phyloP scores from a whole-genome alignment of 2,797 vertebrate genomes.

The Lacerta agilis region DNA sequence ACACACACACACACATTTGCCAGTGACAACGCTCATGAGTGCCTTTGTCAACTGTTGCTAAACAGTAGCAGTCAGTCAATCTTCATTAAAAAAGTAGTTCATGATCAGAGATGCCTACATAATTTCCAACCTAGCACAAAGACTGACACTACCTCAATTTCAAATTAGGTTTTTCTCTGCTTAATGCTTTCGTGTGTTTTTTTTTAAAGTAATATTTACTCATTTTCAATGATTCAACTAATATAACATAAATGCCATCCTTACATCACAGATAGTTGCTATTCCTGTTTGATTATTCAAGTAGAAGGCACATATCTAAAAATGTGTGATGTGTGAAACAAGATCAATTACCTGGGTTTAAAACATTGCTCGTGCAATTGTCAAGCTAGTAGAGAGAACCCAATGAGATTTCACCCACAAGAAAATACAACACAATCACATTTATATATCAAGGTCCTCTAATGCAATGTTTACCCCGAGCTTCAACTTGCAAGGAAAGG shows the following conservation, averaged over 20 bases:
- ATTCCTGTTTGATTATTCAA: not conserved
- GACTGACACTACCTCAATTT: not conserved
- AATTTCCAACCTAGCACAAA: not conserved
- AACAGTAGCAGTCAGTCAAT: not conserved
- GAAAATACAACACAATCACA: not conserved
- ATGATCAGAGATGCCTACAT: not conserved
- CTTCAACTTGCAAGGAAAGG: not conserved
- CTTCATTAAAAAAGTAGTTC: not conserved
- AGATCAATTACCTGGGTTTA: not conserved
- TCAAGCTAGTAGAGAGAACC: not conserved
- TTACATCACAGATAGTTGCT: not conserved
- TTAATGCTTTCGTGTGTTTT: not conserved
- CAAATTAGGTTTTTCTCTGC: not conserved
- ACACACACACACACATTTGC: not conserved
- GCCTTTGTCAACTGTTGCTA: not conserved
- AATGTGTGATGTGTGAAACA: not conserved
- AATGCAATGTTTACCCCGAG: not conserved
- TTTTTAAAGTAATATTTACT: not conserved
- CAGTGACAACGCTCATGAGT: not conserved
- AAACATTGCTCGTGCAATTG: not conserved
- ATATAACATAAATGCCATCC: not conserved
- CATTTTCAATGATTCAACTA: not conserved
- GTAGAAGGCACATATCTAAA: not conserved
- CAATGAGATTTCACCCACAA: not conserved
- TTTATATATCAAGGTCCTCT: not conserved